Conservation (phyloP, 2,888 invertebrate genomes). For the Graphium colonna region DNA sequence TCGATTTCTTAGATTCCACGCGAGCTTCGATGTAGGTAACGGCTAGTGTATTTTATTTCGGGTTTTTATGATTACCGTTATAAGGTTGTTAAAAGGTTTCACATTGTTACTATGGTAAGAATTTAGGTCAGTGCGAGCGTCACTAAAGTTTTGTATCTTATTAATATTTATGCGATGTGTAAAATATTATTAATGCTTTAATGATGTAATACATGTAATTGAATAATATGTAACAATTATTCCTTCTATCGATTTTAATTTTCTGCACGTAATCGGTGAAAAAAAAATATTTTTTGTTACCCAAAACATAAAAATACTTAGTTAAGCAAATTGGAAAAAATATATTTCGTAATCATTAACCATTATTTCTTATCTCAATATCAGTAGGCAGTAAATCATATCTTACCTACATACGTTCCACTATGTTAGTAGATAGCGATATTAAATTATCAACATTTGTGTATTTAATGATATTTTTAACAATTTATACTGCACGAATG, state of each 20-base stretch:
- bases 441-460: conserved; percentile 38
- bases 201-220: too few species aligned
- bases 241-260: too few species aligned
- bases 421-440: conserved; percentile 51
- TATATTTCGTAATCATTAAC: conserved; percentile 32
- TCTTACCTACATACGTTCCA: conserved; percentile 38
- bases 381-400: conserved; percentile 41
- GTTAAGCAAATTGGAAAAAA: neutral
- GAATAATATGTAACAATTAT: too few species aligned
- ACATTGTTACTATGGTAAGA: conserved; percentile 37
- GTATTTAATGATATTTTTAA: conserved; percentile 23
- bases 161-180: too few species aligned
- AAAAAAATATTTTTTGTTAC: too few species aligned
- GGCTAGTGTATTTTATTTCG: conserved; percentile 4
- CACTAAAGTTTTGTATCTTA: too few species aligned
- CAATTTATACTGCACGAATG: conserved; percentile 1
- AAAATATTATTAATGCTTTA: too few species aligned
- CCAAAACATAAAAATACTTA: too few species aligned
- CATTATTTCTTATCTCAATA: conserved; percentile 51
- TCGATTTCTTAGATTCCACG: neutral
- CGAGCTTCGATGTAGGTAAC: neutral
- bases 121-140: conserved; percentile 34
- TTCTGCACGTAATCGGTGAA: too few species aligned
- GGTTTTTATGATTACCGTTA: conserved; percentile 33
- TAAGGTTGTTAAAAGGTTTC: conserved; percentile 44